Base-by-base conservation (phyloP, 2,888 invertebrate species). In the Tinea trinotella region DNA sequence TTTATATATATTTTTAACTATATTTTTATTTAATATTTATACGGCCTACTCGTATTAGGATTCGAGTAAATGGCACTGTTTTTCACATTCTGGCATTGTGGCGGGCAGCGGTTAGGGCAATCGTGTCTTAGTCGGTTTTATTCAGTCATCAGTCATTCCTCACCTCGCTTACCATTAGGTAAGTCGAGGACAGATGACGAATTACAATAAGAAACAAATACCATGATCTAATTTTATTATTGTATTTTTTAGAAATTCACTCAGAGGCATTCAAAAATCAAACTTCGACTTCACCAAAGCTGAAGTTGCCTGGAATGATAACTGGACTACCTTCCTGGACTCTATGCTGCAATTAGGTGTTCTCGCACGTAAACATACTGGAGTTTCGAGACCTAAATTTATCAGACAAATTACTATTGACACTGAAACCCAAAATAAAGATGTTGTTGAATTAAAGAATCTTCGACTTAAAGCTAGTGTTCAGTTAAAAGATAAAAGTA, bases 241-340 rank as follows among this genome's bases (percentile, higher is more conserved):
- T n/a, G n/a, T 36, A 18, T 17, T 56, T 55, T 55, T 12, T 59
- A 75, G 79, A 1, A 67, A 62, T 5, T 66, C 67, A 1, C 76
- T 76, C 52, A 61, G 61, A 54, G 68, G 67, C 55, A 70, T 80
- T 17, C 49, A 62, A n/a, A 59, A 59, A 7, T 58, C 62, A 0
- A 65, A 72, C 46, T 54, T 60, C 5, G 59, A 67, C 0, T 55
- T 74, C 5, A 70, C 66, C 0, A 61, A 66, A 36, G 87, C 81
- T 17, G 57, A 69, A 49, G 59, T 89, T 2, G 64, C 70, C 34
- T 95, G 94, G 93, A 83, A 87, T 15, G 88, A 89, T 54, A 93
- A 94, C 68, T 96, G 95, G 95, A 90, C 92, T 0, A 89, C 92
- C 1, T 91, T 94, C 61, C 83, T 96, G 62, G 96, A 96, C 70